Base-by-base conservation (phyloP, 2,888 invertebrate genomes). In the Napeogenes sylphis region DNA sequence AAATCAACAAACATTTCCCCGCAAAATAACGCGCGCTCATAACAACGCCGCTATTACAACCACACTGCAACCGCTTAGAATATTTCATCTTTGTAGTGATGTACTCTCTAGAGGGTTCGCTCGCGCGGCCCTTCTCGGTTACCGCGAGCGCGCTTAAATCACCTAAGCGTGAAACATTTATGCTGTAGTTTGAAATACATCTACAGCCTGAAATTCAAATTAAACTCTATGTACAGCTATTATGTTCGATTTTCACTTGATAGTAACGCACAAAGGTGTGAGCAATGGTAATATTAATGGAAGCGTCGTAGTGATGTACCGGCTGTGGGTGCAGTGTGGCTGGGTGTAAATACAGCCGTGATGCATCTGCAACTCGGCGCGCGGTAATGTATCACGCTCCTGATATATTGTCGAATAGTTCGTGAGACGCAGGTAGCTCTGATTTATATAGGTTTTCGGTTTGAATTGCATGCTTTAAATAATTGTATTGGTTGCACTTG, bases 161-260 rank as follows among this genome's bases (percentile, higher is more conserved):
- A 72, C 66, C 59, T 45, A 59, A 64, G 69, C 72, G 72, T 68
- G 72, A 70, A 64, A 64, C 61, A 58, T 67, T 67, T 66, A 62
- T 56, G 66, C 64, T 64, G 38, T 38, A 56, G 58, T 45, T 42
- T 45, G 46, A 59, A 56, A 55, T 61, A 57, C 57, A 59, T 14
- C 59, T 59, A 55, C 35, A 13, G 45, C 21, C 57, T 33, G 13
- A 46, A 45, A 42, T 51, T 14, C 5, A 57, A 45, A 62, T 3
- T 53, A 42, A 21, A 53, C 57, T 56, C 14, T 61, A 54, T 47
- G n/a, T n/a, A 6, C 13, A 2, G 8, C 0, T 8, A 33, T 35
- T 42, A 1, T 13, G 59, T 53, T 21, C 13, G 21, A 30, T 14
- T 55, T 58, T 8, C 6, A 32, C 14, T n/a, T 38, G 38, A 13